Percentiles rank a stretch among this genome's conserved stretches.
Conservation (phyloP, 2,888 invertebrate species). For the Chelonus formosanus region DNA sequence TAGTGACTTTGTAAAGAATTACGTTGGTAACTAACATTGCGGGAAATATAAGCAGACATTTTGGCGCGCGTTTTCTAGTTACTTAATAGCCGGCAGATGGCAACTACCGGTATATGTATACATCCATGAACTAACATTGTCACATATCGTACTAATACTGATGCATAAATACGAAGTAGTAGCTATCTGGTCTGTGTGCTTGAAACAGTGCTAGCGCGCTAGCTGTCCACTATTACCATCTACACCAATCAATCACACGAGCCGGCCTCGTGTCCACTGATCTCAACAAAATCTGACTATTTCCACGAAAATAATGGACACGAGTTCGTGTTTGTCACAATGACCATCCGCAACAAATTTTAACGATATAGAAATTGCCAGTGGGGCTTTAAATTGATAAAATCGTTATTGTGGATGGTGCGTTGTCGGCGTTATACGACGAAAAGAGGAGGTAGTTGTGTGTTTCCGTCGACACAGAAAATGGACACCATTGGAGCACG, state of each 20-base stretch:
- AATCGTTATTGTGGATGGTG: slow-evolving; percentile 48
- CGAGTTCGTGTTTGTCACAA: slow-evolving; percentile 8
- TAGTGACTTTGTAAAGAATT: slow-evolving; percentile 15
- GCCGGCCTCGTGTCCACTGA: slow-evolving; percentile 59
- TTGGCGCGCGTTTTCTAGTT: slow-evolving; percentile 61
- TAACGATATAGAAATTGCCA: slow-evolving; percentile 16
- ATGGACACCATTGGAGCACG: slow-evolving; percentile 57
- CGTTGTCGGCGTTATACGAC: slow-evolving; percentile 31
- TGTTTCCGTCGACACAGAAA: slow-evolving; percentile 51
- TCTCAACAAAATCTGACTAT: slow-evolving; percentile 24
- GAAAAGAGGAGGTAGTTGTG: slow-evolving; percentile 43
- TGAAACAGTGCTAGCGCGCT: slow-evolving; percentile 41
- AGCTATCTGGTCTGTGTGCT: slow-evolving; percentile 29
- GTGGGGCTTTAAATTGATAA: slow-evolving; percentile 43
- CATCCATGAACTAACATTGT: too few species aligned
- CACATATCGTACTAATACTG: slow-evolving; percentile 31
- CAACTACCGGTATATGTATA: slow-evolving; percentile 54
- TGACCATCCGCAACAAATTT: neutral
- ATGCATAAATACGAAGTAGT: slow-evolving; percentile 7
- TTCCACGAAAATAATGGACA: slow-evolving; percentile 4
- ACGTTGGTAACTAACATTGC: slow-evolving; percentile 53
- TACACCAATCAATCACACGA: slow-evolving; percentile 52
- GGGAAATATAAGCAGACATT: slow-evolving; percentile 53
- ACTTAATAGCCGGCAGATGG: slow-evolving; percentile 59
- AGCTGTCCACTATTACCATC: slow-evolving; percentile 24